Conservation (phyloP, 1,140 invertebrate species). For the Ditylenchus dipsaci region DNA sequence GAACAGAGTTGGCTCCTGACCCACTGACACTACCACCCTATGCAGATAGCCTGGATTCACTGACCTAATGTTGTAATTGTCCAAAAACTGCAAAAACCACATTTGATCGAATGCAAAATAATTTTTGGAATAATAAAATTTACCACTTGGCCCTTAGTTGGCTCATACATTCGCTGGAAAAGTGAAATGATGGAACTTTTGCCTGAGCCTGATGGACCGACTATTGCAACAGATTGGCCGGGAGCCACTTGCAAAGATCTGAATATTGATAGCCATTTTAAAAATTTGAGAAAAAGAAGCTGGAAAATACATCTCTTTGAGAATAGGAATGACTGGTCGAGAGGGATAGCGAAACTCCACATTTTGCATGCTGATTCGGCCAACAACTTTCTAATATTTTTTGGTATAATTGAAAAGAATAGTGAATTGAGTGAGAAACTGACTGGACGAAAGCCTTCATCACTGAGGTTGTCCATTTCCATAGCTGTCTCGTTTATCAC, state of each 20-base stretch:
- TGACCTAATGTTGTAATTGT: conserved; percentile 50
- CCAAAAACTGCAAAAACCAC: conserved; percentile 40
- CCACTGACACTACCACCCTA: conserved; percentile 48
- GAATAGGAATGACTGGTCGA: conserved; percentile 37
- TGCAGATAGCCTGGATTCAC: conserved; percentile 56
- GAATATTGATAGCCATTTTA: neutral
- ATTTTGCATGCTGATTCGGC: conserved; percentile 48
- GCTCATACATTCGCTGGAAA: conserved; percentile 61
- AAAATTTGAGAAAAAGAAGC: neutral
- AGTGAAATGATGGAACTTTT: conserved; percentile 59
- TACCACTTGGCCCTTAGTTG: conserved; percentile 51
- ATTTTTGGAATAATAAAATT: neutral
- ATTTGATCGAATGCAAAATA: conserved; percentile 3
- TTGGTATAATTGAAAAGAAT: neutral
- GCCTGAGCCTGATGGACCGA: conserved; percentile 59
- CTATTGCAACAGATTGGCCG: conserved; percentile 59
- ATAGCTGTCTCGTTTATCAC: conserved; percentile 46
- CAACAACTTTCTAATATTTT: conserved; percentile 46
- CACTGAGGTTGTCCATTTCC: conserved; percentile 56
- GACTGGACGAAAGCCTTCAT: conserved; percentile 52
- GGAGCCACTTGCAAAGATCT: conserved; percentile 42
- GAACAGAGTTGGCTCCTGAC: conserved; percentile 49
- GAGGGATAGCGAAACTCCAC: conserved; percentile 59
- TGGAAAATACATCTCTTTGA: neutral
- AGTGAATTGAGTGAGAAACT: neutral